phyloP scores from a whole-genome alignment of 2,113 vertebrate species.

The Naja naja region DNA sequence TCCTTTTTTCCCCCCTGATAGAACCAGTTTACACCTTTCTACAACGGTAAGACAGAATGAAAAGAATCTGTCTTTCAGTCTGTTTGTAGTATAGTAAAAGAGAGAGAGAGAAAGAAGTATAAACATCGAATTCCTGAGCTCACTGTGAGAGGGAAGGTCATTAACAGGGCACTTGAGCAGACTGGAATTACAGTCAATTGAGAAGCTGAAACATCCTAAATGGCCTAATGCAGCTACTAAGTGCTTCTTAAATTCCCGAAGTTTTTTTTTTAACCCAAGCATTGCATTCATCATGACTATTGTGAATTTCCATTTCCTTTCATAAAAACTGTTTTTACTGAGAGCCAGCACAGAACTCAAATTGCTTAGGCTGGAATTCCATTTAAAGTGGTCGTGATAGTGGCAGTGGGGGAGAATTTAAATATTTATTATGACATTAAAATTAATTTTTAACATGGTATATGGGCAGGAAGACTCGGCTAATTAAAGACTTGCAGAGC shows the following conservation, averaged over 20 bases:
- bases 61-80: slow-evolving; percentile 69
- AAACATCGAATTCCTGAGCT: slow-evolving; percentile 80
- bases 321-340: slow-evolving; percentile 65
- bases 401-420: slow-evolving; percentile 44
- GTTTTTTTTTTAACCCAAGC: slow-evolving; percentile 72
- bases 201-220: slow-evolving; percentile 81
- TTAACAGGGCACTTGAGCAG: slow-evolving; percentile 84
- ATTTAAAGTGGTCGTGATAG: background rate
- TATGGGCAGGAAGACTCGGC: slow-evolving; percentile 55
- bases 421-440: slow-evolving; percentile 53
- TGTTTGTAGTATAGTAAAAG: slow-evolving; percentile 66
- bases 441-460: slow-evolving; percentile 66
- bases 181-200: slow-evolving; percentile 85
- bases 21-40: slow-evolving; percentile 68
- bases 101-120: slow-evolving; percentile 59
- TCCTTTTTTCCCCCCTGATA: slow-evolving; percentile 49
- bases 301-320: slow-evolving; percentile 73
- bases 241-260: slow-evolving; percentile 88
- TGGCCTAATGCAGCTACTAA: slow-evolving; percentile 83
- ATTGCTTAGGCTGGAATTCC: slow-evolving; percentile 29
- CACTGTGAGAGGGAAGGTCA: slow-evolving; percentile 81
- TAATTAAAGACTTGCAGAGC: slow-evolving; percentile 48
- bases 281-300: slow-evolving; percentile 59
- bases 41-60: slow-evolving; percentile 63
- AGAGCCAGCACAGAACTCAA: slow-evolving; percentile 60